phyloP scores from a whole-genome alignment of 2,888 invertebrate species.

The Tipula vernalis region DNA sequence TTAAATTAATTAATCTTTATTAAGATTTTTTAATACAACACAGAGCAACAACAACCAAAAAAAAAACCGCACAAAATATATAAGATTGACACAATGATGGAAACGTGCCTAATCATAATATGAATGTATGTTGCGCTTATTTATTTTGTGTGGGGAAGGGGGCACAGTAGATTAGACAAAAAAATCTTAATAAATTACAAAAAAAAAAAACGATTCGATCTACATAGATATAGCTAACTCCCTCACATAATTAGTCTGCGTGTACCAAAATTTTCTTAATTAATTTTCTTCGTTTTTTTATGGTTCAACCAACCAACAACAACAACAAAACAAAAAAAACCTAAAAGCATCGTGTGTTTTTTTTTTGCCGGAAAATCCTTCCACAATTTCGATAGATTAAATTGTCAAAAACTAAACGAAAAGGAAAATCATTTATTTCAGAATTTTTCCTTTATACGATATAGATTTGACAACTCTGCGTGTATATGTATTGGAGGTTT shows the following conservation, averaged over 20 bases:
- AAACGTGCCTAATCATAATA: background rate
- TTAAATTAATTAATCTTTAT: constrained; percentile 1
- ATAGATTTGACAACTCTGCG: background rate
- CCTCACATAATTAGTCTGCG: background rate
- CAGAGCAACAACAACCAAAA: too few species aligned
- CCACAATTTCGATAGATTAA: background rate
- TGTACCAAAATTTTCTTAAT: background rate
- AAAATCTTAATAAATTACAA: background rate
- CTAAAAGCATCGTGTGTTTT: background rate
- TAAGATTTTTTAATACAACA: background rate
- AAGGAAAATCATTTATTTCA: background rate
- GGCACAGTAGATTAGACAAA: background rate
- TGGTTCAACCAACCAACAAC: background rate
- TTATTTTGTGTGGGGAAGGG: background rate
- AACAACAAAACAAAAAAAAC: too few species aligned
- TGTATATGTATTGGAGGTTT: background rate
- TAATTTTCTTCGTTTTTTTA: background rate
- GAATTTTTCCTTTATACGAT: background rate
- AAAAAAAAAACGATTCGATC: background rate
- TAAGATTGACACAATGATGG: background rate
- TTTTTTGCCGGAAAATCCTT: background rate
- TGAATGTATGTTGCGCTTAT: background rate
- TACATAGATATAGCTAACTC: background rate
- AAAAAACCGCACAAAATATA: background rate
- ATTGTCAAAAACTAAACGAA: background rate